phyloP scores from a whole-genome alignment of 2,888 invertebrate genomes.

The Acholoe squamosa region DNA sequence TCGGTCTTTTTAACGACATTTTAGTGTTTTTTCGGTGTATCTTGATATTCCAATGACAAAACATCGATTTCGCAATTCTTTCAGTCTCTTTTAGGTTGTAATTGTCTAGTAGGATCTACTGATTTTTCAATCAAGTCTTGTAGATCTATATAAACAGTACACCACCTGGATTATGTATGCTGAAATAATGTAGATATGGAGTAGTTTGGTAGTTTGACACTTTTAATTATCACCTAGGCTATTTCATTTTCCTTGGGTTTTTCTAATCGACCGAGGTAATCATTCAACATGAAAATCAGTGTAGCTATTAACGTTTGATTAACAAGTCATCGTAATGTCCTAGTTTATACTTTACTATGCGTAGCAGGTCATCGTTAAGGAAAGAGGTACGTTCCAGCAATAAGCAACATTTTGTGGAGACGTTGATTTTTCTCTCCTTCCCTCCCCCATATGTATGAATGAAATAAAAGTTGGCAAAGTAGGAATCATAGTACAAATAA shows the following conservation, averaged over 20 bases:
- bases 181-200: no score
- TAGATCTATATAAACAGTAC: background rate
- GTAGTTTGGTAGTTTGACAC: no score
- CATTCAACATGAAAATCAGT: no score
- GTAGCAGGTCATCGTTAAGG: slow-evolving; percentile 10
- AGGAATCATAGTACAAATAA: background rate
- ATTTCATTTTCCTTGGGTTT: no score
- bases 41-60: no score
- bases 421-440: background rate
- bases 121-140: background rate
- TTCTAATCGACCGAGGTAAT: no score
- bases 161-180: no score
- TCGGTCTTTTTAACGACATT: no score
- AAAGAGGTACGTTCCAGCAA: slow-evolving; percentile 9
- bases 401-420: background rate
- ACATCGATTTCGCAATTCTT: background rate
- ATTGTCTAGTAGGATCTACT: background rate
- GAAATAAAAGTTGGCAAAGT: background rate
- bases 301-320: background rate
- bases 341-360: slow-evolving; percentile 39
- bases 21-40: no score
- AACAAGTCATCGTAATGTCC: background rate
- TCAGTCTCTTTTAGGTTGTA: background rate
- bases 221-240: no score
- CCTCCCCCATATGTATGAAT: no score